Percentiles rank a stretch among this genome's conserved stretches.
Evolutionary conservation across 2,113 vertebrate species (phyloP).

Genomic region (Noturus placidus): DNA sequence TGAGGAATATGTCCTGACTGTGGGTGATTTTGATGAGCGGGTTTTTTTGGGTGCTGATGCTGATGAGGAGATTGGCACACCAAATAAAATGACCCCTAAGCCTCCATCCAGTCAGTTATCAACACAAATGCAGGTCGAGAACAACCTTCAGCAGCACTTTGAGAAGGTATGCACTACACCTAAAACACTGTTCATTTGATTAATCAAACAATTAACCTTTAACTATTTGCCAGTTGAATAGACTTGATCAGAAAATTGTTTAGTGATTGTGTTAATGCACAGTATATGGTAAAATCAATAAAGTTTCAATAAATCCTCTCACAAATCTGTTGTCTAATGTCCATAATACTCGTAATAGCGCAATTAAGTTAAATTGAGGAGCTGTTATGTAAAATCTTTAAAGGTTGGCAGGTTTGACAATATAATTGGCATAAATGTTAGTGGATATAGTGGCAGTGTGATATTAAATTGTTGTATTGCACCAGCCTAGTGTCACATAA

Average conservation of each 20-base stretch:
- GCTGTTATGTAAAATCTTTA: not conserved
- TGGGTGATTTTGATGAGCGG: constrained; percentile 95
- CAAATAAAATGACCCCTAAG: constrained; percentile 75
- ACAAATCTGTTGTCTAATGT: not conserved
- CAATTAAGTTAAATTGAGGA: not conserved
- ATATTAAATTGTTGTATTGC: not conserved
- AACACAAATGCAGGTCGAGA: constrained; percentile 74
- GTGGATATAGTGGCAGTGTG: not conserved
- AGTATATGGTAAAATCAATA: not conserved
- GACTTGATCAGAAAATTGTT: not conserved
- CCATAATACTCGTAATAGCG: not conserved
- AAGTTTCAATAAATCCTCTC: not conserved
- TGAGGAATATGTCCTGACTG: constrained; percentile 92
- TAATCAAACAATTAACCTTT: not conserved
- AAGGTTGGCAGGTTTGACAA: not conserved
- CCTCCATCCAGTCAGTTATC: constrained; percentile 64
- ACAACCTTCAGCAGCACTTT: constrained; percentile 86
- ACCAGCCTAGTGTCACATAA: not conserved
- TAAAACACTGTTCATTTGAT: not conserved
- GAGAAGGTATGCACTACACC: constrained; percentile 80
- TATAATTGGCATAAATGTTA: not conserved
- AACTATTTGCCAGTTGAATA: not conserved
- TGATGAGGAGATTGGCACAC: constrained; percentile 95
- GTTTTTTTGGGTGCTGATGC: constrained; percentile 94
- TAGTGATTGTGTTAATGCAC: not conserved